Evolutionary conservation across 1,140 invertebrate species (phyloP), one percentile per base, ranked within the genome.

Genomic region (Aphidius ervi): DNA sequence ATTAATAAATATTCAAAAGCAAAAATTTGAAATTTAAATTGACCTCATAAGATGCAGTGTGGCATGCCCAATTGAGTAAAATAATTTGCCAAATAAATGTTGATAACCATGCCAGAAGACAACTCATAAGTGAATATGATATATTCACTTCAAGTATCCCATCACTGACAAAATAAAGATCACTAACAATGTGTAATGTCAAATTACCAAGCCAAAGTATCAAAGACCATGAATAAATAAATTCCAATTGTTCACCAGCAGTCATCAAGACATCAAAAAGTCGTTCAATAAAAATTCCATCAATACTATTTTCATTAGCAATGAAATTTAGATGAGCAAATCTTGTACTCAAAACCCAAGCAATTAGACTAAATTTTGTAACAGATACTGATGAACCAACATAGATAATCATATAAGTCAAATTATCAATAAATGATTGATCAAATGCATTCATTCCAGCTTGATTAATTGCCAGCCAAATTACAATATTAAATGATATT

Each of bases 151-250:
- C 23, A 31, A 31, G 2, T 31, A 31, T 31, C 0, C 2, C 2
- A 31, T 31, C 23, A 31, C 2, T 31, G 4, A 78, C 58, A 42
- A 72, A 75, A 39, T 72, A 79, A 9, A 70, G 43, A 58, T 71
- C 72, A 52, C 65, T 63, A 3, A 78, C 67, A 43, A 54, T 67
- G 56, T 78, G 75, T 6, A 68, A 10, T 46, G 67, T 63, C 5
- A 79, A 62, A 63, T 74, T 76, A 56, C 10, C 16, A 16, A 79
- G 63, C 69, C 71, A 77, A 2, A 76, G 58, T 45, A 79, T 56
- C 0, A 78, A 8, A 0, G 69, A 64, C 68, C 67, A 75, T 0
- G 71, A 72, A 40, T 71, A 70, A 3, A 71, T 9, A 8, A 68
- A 59, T 5, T 63, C 67, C 7, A 75, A 58, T 8, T 56, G 47